Conservation (phyloP, 1,140 invertebrate species). For the Zaprionus ornatus region DNA sequence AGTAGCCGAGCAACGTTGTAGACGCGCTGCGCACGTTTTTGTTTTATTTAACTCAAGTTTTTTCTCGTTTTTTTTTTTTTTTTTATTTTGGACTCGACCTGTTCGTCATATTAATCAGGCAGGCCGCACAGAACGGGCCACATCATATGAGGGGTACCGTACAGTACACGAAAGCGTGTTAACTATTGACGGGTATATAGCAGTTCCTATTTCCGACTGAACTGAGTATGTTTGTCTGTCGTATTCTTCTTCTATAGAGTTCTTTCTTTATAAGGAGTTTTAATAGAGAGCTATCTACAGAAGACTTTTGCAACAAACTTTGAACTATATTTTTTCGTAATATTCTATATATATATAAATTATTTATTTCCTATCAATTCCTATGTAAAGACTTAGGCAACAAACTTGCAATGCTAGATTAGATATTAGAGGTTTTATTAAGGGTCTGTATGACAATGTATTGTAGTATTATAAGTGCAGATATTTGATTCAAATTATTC, state of each 20-base stretch:
- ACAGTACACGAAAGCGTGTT: background rate
- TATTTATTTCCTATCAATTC: background rate
- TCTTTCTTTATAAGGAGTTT: too few relatives aligned
- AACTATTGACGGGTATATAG: background rate
- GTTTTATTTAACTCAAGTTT: conserved; percentile 23
- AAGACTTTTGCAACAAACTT: too few relatives aligned
- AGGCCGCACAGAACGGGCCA: conserved; percentile 51
- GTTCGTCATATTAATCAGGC: conserved; percentile 70
- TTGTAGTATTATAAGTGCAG: too few relatives aligned
- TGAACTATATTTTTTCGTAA: too few relatives aligned
- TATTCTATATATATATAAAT: background rate
- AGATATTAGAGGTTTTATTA: too few relatives aligned
- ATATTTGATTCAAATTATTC: too few relatives aligned
- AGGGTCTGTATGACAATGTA: too few relatives aligned
- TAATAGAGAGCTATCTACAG: too few relatives aligned
- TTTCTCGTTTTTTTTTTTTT: conserved; percentile 33
- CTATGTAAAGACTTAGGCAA: background rate
- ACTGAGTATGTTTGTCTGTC: too few relatives aligned
- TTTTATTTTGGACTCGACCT: conserved; percentile 50
- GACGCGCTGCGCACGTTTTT: conserved; percentile 46
- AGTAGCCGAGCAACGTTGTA: conserved; percentile 6
- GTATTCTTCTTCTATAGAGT: too few relatives aligned
- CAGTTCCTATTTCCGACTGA: background rate
- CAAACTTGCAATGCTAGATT: background rate
- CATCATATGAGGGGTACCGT: conserved; percentile 26